A percentile compares a stretch with the other conserved stretches of the same genome.
Conservation (phyloP, 2,888 invertebrate species). For the Pterobdella sp. region DNA sequence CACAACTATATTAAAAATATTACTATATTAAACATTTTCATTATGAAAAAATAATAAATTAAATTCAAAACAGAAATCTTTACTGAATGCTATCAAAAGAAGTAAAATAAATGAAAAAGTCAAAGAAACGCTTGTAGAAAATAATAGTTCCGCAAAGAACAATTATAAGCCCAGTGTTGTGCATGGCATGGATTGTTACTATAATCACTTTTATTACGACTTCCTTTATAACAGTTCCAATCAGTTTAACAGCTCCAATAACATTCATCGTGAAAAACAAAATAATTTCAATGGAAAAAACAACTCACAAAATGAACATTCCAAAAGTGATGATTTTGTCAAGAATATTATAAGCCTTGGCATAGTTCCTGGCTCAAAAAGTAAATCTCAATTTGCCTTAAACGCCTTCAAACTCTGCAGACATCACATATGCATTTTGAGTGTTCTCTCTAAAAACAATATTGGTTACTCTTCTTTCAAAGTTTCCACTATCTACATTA, state of each 20-base stretch:
- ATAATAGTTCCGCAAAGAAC: too few species aligned
- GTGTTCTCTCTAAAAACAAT: not conserved
- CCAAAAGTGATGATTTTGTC: not conserved
- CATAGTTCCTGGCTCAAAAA: not conserved
- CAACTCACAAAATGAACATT: too few species aligned
- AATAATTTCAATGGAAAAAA: not conserved
- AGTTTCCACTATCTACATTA: not conserved
- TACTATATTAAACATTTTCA: too few species aligned
- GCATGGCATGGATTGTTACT: conserved; percentile 3
- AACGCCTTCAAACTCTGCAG: not conserved
- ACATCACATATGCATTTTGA: not conserved
- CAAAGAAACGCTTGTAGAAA: too few species aligned
- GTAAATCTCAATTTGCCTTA: not conserved
- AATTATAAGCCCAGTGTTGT: too few species aligned
- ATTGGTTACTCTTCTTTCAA: not conserved
- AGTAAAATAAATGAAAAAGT: too few species aligned
- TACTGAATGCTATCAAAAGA: too few species aligned
- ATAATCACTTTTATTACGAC: not conserved
- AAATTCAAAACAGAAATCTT: too few species aligned
- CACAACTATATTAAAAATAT: too few species aligned
- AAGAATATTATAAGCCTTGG: not conserved
- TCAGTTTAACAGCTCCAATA: not conserved
- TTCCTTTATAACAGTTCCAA: not conserved
- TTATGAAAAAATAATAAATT: too few species aligned
- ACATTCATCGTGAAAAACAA: not conserved